Percentiles rank a stretch among this genome's conserved stretches.
Evolutionary conservation across 2,888 invertebrate species (phyloP).

Genomic region (Sinelater perroti): DNA sequence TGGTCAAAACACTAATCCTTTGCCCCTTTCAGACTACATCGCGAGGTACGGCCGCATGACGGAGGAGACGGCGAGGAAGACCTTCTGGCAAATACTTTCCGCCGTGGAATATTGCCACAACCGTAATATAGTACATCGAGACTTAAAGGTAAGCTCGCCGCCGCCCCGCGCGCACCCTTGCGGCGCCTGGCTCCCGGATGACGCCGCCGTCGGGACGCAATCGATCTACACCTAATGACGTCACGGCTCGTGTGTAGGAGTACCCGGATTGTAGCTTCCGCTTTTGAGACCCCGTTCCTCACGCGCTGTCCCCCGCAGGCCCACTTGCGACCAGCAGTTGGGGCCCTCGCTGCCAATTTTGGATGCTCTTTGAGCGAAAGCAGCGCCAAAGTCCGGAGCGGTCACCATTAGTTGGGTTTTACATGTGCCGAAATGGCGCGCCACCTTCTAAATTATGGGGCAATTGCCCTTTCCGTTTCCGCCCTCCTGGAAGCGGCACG

Average conservation of each 20-base stretch:
- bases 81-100: constrained; percentile 96
- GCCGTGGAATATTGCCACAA: constrained; percentile 98
- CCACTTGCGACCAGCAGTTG: constrained; percentile 14
- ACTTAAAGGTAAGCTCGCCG: constrained; percentile 86
- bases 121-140: constrained; percentile 92
- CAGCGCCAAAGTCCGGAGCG: no score
- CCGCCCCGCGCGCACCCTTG: no score
- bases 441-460: constrained; percentile 2
- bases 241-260: constrained; percentile 42
- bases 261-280: constrained; percentile 34
- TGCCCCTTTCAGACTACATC: constrained; percentile 77
- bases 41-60: constrained; percentile 94
- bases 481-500: not conserved
- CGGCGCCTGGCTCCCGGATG: no score
- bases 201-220: constrained; percentile 48
- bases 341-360: no score
- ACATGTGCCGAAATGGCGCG: constrained; percentile 14
- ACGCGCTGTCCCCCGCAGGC: constrained; percentile 21
- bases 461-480: constrained; percentile 7
- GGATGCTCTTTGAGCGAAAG: no score
- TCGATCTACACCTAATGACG: constrained; percentile 49
- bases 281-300: constrained; percentile 25
- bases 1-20: constrained; percentile 12
- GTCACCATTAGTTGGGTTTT: constrained; percentile 2
- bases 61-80: constrained; percentile 88